A percentile compares a stretch with the other conserved stretches of the same genome.
Evolutionary conservation across 2,888 invertebrate genomes (phyloP).

Genomic region (Slavum lentiscoides): DNA sequence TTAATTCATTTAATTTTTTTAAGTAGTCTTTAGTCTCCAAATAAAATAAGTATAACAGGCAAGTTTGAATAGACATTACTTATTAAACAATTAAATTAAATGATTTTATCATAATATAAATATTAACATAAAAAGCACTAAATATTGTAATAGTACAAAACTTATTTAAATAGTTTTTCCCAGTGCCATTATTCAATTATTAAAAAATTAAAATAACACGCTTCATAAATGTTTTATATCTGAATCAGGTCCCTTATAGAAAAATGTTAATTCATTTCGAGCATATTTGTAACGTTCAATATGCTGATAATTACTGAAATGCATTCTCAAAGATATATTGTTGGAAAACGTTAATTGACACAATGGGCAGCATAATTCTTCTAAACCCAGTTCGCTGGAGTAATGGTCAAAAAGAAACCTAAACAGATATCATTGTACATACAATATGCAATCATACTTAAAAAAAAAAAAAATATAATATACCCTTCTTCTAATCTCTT

Average conservation of each 20-base stretch:
- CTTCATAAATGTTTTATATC: conserved; percentile 39
- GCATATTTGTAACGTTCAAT: conserved; percentile 27
- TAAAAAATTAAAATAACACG: background rate
- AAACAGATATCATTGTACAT: background rate
- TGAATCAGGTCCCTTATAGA: conserved; percentile 7
- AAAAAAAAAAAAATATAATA: background rate
- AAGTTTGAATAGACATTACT: no score
- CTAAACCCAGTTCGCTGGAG: background rate
- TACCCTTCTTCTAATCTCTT: conserved; percentile 38
- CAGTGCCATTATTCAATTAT: no score
- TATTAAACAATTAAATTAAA: no score
- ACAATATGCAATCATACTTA: background rate
- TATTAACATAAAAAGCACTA: no score
- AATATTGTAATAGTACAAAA: no score
- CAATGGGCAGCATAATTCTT: conserved; percentile 39
- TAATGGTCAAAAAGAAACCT: background rate
- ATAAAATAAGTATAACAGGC: no score
- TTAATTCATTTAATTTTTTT: conserved; percentile 12
- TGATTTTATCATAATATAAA: no score
- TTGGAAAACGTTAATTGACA: conserved; percentile 12
- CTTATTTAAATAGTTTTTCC: no score
- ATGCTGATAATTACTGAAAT: conserved; percentile 34
- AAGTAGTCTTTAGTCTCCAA: no score
- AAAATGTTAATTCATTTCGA: conserved; percentile 9
- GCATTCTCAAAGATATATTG: conserved; percentile 11